Evolutionary conservation across 2,113 vertebrate genomes (phyloP).

Genomic region (Puffinus mauretanicus): DNA sequence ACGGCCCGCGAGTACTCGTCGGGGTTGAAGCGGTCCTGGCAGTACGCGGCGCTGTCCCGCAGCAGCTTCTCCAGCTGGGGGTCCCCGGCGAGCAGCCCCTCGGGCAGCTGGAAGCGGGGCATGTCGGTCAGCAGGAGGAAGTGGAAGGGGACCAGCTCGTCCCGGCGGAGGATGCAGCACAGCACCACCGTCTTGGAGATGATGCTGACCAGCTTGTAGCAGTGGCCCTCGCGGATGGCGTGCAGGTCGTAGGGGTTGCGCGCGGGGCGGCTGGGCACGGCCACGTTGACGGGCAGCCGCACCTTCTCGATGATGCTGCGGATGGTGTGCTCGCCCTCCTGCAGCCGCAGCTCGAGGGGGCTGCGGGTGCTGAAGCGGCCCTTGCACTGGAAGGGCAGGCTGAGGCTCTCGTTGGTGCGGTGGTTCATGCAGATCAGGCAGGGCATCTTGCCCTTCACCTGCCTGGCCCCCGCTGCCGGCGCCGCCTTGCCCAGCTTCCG

Average conservation of each 20-base stretch:
- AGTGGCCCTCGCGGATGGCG: conserved; percentile 91
- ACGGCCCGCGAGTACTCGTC: conserved; percentile 94
- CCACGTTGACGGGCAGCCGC: conserved; percentile 92
- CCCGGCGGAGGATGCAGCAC: conserved; percentile 88
- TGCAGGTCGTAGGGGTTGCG: conserved; percentile 94
- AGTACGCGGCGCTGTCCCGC: conserved; percentile 84
- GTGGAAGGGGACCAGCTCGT: conserved; percentile 89
- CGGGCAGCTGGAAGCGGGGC: conserved; percentile 91
- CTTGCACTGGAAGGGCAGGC: conserved; percentile 94
- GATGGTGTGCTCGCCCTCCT: conserved; percentile 95
- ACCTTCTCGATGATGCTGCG: conserved; percentile 97
- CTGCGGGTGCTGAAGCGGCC: conserved; percentile 97
- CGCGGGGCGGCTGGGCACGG: conserved; percentile 88
- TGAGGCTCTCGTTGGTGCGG: conserved; percentile 97
- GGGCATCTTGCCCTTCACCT: conserved; percentile 88
- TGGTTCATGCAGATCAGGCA: conserved; percentile 99
- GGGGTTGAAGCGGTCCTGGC: conserved; percentile 88
- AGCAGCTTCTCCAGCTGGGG: conserved; percentile 85
- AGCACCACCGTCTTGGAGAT: conserved; percentile 97
- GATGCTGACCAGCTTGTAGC: conserved; percentile 97
- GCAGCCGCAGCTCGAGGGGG: conserved; percentile 93
- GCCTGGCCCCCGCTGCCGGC: conserved; percentile 13
- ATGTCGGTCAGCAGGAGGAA: conserved; percentile 92
- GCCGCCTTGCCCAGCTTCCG: conserved; percentile 87
- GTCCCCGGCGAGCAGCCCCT: conserved; percentile 81